These are phyloP conservation scores for Dolichallabes microphthalmus DNA, from an alignment of 2,113 vertebrate species.

Conservation along the genomic window DNA sequence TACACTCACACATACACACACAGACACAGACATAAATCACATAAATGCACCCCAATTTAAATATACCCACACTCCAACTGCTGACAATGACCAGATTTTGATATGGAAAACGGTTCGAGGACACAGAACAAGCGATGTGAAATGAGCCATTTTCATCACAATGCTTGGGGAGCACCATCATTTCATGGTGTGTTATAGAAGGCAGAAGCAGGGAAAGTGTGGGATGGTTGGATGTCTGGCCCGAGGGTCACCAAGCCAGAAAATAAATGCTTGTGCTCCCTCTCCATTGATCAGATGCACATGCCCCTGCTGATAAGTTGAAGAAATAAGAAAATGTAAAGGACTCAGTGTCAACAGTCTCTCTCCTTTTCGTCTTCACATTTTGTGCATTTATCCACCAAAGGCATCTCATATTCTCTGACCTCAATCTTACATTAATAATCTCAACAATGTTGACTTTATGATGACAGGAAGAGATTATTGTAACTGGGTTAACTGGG, in stretches of 20 bases:
- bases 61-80: constrained; percentile 21
- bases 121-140: constrained; percentile 47
- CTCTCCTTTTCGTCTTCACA: constrained; percentile 15
- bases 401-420: neutral
- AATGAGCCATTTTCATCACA: constrained; percentile 51
- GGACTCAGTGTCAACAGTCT: constrained; percentile 18
- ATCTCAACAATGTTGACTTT: neutral
- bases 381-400: neutral
- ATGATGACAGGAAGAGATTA: constrained; percentile 4
- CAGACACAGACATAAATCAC: neutral
- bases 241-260: constrained; percentile 43
- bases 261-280: constrained; percentile 31
- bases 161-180: constrained; percentile 40
- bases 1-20: constrained; percentile 46
- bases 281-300: constrained; percentile 23
- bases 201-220: constrained; percentile 22
- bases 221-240: constrained; percentile 34
- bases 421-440: neutral
- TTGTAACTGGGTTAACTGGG: neutral
- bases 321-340: constrained; percentile 31
- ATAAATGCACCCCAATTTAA: constrained; percentile 10
- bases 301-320: constrained; percentile 7
- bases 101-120: constrained; percentile 52
- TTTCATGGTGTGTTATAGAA: constrained; percentile 53
- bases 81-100: constrained; percentile 42